phyloP scores from a whole-genome alignment of 1,140 invertebrate genomes.

The Scylla paramamosain region DNA sequence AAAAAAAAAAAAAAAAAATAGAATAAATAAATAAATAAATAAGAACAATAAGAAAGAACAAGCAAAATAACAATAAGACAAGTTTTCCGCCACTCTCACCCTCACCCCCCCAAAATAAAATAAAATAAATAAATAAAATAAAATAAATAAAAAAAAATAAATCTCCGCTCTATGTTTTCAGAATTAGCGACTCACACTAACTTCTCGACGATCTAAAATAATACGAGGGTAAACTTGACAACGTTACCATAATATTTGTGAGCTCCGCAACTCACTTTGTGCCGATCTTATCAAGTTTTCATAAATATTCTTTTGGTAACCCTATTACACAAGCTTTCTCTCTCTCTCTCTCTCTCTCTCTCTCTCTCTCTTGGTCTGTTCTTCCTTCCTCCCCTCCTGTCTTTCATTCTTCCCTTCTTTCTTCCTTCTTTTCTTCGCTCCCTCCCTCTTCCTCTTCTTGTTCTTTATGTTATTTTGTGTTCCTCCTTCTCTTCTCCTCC shows the following conservation, averaged over 20 bases:
- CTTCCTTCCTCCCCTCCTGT: background rate
- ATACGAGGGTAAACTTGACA: background rate
- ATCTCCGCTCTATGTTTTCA: background rate
- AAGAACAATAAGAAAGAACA: too few relatives aligned
- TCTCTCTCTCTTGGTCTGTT: background rate
- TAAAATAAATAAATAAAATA: background rate
- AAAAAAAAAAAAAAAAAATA: too few relatives aligned
- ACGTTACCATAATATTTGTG: background rate
- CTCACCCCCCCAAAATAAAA: too few relatives aligned
- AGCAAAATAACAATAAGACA: too few relatives aligned
- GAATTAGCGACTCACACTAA: background rate
- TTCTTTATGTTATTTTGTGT: background rate
- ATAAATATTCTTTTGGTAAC: background rate
- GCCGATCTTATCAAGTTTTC: background rate
- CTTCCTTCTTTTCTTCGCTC: background rate
- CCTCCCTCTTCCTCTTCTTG: background rate
- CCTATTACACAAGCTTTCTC: background rate
- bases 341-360: slow-evolving; percentile 44
- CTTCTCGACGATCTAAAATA: background rate
- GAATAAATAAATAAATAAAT: too few relatives aligned
- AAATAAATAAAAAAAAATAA: background rate
- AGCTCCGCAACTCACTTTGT: background rate
- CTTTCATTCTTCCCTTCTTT: background rate
- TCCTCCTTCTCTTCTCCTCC: background rate
- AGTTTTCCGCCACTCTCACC: too few relatives aligned